Evolutionary conservation across 1,140 invertebrate genomes (phyloP).

Genomic region (Oscheius sp.): DNA sequence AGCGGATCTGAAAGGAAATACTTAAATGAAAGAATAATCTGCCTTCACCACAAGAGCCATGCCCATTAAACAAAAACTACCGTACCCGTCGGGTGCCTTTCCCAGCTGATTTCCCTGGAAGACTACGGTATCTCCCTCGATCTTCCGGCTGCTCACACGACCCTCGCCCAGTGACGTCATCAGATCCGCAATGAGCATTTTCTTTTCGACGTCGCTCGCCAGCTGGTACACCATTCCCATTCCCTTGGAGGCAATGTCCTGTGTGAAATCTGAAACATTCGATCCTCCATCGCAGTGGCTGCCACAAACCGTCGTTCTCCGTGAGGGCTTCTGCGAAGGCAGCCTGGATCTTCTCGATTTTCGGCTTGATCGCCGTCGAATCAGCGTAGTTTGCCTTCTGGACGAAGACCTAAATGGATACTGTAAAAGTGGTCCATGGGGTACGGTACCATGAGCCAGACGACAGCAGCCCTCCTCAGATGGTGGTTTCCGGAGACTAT

Average conservation of each 20-base stretch:
- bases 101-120: slow-evolving; percentile 83
- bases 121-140: slow-evolving; percentile 75
- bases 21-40: neutral
- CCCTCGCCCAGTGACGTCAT: slow-evolving; percentile 78
- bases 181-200: slow-evolving; percentile 73
- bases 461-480: slow-evolving; percentile 72
- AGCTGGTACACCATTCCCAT: slow-evolving; percentile 80
- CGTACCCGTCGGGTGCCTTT: slow-evolving; percentile 79
- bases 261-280: slow-evolving; percentile 69
- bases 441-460: slow-evolving; percentile 34
- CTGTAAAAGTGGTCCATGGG: neutral
- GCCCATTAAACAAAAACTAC: slow-evolving; percentile 62
- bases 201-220: slow-evolving; percentile 72
- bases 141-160: slow-evolving; percentile 68
- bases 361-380: slow-evolving; percentile 76
- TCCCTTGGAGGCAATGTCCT: slow-evolving; percentile 86
- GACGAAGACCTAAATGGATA: neutral
- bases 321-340: slow-evolving; percentile 82
- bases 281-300: neutral
- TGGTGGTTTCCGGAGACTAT: slow-evolving; percentile 76
- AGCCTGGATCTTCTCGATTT: slow-evolving; percentile 73
- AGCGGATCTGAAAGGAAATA: slow-evolving; percentile 2
- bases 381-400: slow-evolving; percentile 58
- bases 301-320: slow-evolving; percentile 77
- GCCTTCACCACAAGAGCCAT: neutral